phyloP scores from a whole-genome alignment of 2,888 invertebrate genomes.

The Pilophorus perplexus region DNA sequence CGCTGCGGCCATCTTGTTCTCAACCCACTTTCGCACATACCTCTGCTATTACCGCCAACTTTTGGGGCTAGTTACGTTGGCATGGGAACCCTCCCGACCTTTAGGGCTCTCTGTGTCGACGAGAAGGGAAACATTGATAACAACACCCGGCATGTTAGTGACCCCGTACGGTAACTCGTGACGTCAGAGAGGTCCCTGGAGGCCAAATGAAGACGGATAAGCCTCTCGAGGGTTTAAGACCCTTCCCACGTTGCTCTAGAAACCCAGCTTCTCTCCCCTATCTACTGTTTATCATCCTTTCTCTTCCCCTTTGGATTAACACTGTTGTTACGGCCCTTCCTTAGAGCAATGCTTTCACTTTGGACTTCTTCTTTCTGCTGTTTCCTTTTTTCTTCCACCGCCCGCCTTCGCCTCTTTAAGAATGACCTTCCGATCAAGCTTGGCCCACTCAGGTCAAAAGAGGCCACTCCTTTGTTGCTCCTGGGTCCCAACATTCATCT shows the following conservation, averaged over 20 bases:
- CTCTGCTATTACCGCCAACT: too few species aligned
- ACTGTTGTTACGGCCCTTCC: conserved; percentile 1
- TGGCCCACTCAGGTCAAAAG: neutral
- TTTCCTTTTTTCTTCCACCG: neutral
- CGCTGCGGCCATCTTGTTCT: too few species aligned
- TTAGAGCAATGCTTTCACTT: neutral
- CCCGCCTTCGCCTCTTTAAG: neutral
- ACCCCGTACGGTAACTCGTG: conserved; percentile 14
- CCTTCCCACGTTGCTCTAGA: neutral
- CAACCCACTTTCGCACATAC: too few species aligned
- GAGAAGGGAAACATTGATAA: conserved; percentile 29
- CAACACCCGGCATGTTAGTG: neutral
- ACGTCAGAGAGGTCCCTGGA: conserved; percentile 10
- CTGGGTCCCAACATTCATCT: conserved; percentile 17
- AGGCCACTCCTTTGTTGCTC: conserved; percentile 16
- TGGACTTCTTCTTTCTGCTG: neutral
- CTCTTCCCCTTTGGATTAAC: conserved; percentile 5
- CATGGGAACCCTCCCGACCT: too few species aligned
- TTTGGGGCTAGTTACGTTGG: too few species aligned
- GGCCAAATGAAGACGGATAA: conserved; percentile 21
- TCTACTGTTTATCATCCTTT: conserved; percentile 5
- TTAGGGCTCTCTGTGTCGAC: too few species aligned
- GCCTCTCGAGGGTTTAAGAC: conserved; percentile 11
- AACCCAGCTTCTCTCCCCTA: neutral
- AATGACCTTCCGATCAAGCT: conserved; percentile 23